phyloP scores from a whole-genome alignment of 2,113 vertebrate genomes.

The Syngnathus typhle region DNA sequence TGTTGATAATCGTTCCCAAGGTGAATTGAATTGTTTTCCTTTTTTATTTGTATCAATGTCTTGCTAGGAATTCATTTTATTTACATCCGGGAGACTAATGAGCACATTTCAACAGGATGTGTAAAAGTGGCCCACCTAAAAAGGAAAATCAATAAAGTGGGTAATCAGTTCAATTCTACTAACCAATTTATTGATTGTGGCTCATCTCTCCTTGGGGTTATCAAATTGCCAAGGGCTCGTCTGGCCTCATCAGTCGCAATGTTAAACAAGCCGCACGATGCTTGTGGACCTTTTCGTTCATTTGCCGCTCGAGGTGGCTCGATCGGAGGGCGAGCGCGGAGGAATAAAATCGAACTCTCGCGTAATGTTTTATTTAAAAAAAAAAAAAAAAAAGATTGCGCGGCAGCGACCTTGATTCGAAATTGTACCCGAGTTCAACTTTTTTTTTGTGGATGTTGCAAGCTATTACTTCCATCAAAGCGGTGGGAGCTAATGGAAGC shows the following conservation, averaged over 20 bases:
- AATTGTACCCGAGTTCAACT: slow-evolving; percentile 17
- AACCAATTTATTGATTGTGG: background rate
- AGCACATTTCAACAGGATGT: background rate
- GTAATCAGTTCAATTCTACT: too few relatives aligned
- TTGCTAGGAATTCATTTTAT: background rate
- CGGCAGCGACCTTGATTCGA: slow-evolving; percentile 20
- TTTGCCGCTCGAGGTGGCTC: slow-evolving; percentile 11
- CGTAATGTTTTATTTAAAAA: background rate
- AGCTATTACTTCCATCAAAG: slow-evolving; percentile 56
- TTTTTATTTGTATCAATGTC: background rate
- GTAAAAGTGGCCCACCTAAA: background rate
- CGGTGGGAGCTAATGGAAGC: slow-evolving; percentile 21
- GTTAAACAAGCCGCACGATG: slow-evolving; percentile 32
- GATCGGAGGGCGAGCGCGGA: background rate
- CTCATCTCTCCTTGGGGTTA: background rate
- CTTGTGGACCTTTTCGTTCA: slow-evolving; percentile 35
- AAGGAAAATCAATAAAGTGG: too few relatives aligned
- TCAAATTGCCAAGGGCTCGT: background rate
- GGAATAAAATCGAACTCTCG: slow-evolving; percentile 13
- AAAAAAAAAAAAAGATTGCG: background rate
- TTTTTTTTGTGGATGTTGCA: slow-evolving; percentile 21
- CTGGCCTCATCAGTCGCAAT: slow-evolving; percentile 48
- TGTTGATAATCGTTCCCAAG: too few relatives aligned
- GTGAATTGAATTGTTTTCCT: too few relatives aligned
- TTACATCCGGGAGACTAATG: background rate